Percentiles rank a stretch among this genome's conserved stretches.
phyloP scores from a whole-genome alignment of 2,797 vertebrate genomes.

The Periophthalmus magnuspinnatus region DNA sequence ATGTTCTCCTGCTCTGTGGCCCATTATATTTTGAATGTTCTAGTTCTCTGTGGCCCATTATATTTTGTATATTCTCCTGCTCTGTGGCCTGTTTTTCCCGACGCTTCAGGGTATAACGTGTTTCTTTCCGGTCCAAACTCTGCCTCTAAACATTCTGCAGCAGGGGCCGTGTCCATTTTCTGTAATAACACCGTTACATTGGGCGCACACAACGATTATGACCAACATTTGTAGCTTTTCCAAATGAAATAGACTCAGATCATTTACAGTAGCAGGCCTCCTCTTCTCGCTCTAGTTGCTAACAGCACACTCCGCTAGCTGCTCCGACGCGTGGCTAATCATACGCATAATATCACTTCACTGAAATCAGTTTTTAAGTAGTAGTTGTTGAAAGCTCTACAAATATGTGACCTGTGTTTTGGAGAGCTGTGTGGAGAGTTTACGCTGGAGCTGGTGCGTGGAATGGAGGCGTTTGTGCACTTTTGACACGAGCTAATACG shows the following conservation, averaged over 20 bases:
- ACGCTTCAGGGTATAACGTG: background rate
- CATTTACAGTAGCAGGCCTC: background rate
- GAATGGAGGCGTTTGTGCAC: too few species aligned
- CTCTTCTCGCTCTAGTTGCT: constrained; percentile 2
- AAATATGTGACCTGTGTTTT: background rate
- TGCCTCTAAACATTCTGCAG: background rate
- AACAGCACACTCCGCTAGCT: background rate
- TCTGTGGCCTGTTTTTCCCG: background rate
- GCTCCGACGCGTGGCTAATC: background rate
- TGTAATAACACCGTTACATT: constrained; percentile 4
- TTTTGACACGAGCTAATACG: too few species aligned
- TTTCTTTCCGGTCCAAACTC: background rate
- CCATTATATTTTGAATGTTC: background rate
- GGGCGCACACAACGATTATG: constrained; percentile 1
- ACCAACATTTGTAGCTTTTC: constrained; percentile 7
- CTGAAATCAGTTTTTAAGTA: background rate
- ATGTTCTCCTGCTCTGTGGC: too few species aligned
- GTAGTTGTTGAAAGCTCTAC: background rate
- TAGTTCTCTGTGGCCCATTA: background rate
- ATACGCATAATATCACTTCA: background rate
- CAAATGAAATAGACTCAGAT: background rate
- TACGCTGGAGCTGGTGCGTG: too few species aligned
- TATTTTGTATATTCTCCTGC: too few species aligned
- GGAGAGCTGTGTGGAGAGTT: background rate
- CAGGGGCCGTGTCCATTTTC: background rate